phyloP scores from a whole-genome alignment of 1,140 invertebrate genomes.

The Diplogasteroides magnus region DNA sequence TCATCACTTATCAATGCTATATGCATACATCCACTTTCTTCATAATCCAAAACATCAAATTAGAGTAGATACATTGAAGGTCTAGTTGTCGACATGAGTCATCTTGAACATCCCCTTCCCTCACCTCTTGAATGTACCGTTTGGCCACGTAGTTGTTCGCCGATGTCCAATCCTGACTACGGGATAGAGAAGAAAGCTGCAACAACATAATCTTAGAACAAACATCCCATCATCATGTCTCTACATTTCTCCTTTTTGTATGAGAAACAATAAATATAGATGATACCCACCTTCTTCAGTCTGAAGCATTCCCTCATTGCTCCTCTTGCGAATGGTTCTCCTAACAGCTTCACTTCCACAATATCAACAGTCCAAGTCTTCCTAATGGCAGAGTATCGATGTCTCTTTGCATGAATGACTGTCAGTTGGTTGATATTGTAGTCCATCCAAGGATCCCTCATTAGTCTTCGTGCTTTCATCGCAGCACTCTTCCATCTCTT shows the following conservation, averaged over 20 bases:
- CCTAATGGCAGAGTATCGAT: constrained; percentile 23
- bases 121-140: constrained; percentile 59
- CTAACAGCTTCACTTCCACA: constrained; percentile 60
- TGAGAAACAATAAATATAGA: too few species aligned
- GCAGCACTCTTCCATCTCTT: constrained; percentile 16
- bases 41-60: too few species aligned
- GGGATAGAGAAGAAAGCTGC: constrained; percentile 42
- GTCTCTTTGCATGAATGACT: constrained; percentile 12
- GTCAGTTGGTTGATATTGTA: constrained; percentile 24
- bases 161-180: constrained; percentile 60
- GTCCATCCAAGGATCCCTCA: constrained; percentile 20
- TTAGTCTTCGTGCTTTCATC: neutral
- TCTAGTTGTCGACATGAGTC: too few species aligned
- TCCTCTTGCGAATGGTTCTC: constrained; percentile 61
- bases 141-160: constrained; percentile 64
- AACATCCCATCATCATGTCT: neutral
- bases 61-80: too few species aligned
- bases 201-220: neutral
- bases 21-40: neutral
- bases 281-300: constrained; percentile 62
- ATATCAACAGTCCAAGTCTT: constrained; percentile 58
- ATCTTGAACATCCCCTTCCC: too few species aligned
- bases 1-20: neutral
- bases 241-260: too few species aligned
- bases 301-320: constrained; percentile 64